Base-by-base conservation (phyloP, 1,140 invertebrate species). In the Brachionus sp. region DNA sequence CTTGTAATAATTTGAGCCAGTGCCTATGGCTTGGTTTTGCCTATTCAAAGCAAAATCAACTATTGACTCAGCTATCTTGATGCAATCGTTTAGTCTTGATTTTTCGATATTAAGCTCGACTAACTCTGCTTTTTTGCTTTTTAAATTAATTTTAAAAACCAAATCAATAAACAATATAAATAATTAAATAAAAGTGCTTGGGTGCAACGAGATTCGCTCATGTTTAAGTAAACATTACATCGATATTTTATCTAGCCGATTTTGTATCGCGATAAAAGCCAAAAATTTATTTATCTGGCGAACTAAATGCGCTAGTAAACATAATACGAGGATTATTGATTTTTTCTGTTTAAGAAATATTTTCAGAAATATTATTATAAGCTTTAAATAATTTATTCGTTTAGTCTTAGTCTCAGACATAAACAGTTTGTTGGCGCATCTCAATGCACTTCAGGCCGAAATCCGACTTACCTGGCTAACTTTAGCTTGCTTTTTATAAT, bases 101-200 rank as follows among this genome's bases (percentile, higher is more conserved):
- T 66, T 57, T 66, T 80, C 77, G 9, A 80, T 62, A 80, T 80
- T 80, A 19, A 80, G 37, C 29, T 66, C 77, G 39, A 80, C 77
- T 66, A 80, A 66, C 33, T 80, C 77, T 37, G 77, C 39, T 80
- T 80, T 75, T 75, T 75, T 75, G 44, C 70, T 75, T 75, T 75
- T 46, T 75, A 44, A 25, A 35, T 50, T 75, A 29, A 35, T 10
- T 46, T 46, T 46, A 75, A 75, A 75, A 75, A 25, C 3, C 44
- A 46, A 37, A 66, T 66, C 33, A 33, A 35, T 75, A 46, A 50
- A 75, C 9, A 23, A 19, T 3, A 12, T 37, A 23, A 42, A 39
- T 39, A 73, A 73, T 73, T 39, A 16, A 73, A 35, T 37, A 66
- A 66, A 33, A 33, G 25, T 66, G 25, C 13, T 37, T 70, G 33